These are phyloP conservation scores for Zhuqinia jingwanae DNA, from an alignment of 2,888 invertebrate species.

Conservation along the genomic window DNA sequence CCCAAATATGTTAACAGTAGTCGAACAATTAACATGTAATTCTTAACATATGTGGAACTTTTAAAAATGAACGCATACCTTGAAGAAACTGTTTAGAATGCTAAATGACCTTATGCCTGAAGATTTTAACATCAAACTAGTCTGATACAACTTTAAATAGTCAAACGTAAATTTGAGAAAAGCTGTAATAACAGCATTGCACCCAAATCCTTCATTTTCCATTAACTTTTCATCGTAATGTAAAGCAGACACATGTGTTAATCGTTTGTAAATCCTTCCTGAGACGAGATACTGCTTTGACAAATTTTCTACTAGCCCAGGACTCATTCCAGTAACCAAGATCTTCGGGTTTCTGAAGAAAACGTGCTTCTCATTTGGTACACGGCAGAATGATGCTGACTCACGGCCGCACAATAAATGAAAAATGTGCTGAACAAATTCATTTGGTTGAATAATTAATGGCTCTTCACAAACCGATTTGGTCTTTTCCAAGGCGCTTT, in stretches of 20 bases:
- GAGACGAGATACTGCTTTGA: conserved; percentile 61
- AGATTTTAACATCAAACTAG: conserved; percentile 75
- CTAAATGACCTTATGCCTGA: conserved; percentile 68
- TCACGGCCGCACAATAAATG: conserved; percentile 76
- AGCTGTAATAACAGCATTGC: conserved; percentile 64
- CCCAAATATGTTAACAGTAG: conserved; percentile 24
- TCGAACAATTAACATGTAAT: background rate
- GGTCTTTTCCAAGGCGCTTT: background rate
- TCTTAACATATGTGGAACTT: background rate
- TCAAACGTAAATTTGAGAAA: conserved; percentile 75
- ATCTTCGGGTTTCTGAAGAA: conserved; percentile 74
- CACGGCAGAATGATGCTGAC: conserved; percentile 68
- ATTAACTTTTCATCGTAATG: conserved; percentile 59
- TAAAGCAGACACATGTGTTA: conserved; percentile 46
- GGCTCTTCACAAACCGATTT: conserved; percentile 15
- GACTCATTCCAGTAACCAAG: conserved; percentile 76
- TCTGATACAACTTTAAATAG: conserved; percentile 76
- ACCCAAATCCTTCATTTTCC: conserved; percentile 27
- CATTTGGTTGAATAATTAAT: conserved; percentile 53
- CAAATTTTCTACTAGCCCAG: conserved; percentile 68
- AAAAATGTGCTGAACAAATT: conserved; percentile 74
- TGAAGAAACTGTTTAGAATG: conserved; percentile 64
- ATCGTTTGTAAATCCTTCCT: conserved; percentile 69
- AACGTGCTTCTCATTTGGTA: conserved; percentile 40
- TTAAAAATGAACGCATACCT: too few species aligned